phyloP scores from a whole-genome alignment of 1,140 invertebrate species.

The Solen grandis region DNA sequence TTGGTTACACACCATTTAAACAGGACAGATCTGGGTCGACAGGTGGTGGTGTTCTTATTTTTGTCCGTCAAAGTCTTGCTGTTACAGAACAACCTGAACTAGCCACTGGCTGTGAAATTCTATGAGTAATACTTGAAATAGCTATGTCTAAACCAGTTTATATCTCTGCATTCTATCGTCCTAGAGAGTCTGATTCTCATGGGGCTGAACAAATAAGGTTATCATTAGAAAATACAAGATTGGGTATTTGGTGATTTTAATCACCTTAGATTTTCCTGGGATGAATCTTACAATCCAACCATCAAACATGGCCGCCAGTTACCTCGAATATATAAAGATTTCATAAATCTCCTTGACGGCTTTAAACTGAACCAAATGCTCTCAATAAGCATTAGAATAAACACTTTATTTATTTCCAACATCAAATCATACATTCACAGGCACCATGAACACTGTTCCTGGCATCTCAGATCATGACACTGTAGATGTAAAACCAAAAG shows the following conservation, averaged over 20 bases:
- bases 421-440: slow-evolving; percentile 10
- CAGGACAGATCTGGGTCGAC: neutral
- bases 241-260: slow-evolving; percentile 7
- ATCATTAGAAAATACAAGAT: neutral
- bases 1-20: slow-evolving; percentile 1
- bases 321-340: neutral
- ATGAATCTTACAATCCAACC: too few species aligned
- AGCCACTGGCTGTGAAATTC: neutral
- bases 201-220: too few species aligned
- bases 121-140: neutral
- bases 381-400: slow-evolving; percentile 4
- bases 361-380: slow-evolving; percentile 2
- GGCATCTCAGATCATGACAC: neutral
- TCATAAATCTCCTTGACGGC: too few species aligned
- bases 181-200: neutral
- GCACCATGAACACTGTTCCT: neutral
- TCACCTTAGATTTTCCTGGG: neutral
- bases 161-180: slow-evolving; percentile 13
- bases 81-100: slow-evolving; percentile 5
- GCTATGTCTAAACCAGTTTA: neutral
- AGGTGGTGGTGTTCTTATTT: neutral
- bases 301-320: neutral
- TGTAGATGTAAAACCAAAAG: neutral
- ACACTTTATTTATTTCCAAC: neutral
- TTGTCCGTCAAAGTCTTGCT: neutral